These are phyloP conservation scores for Natator depressus DNA, from an alignment of 2,113 vertebrate genomes.

Conservation along the genomic window DNA sequence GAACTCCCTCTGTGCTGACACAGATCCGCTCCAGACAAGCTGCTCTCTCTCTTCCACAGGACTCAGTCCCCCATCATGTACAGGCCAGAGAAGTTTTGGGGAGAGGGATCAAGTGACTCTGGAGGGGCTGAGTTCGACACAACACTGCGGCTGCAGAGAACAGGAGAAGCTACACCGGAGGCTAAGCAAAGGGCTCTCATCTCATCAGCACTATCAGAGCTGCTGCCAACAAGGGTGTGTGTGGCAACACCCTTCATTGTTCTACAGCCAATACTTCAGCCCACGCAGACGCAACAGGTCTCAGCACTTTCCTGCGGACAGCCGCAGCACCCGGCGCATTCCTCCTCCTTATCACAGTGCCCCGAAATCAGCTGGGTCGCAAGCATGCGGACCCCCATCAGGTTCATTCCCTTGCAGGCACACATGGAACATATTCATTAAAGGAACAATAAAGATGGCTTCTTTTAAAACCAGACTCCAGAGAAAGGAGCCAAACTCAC, in stretches of 20 bases:
- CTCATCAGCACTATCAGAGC: neutral
- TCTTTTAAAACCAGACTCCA: neutral
- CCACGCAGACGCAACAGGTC: neutral
- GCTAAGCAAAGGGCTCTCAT: too few relatives aligned
- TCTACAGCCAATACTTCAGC: neutral
- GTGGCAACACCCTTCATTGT: neutral
- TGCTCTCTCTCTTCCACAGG: neutral
- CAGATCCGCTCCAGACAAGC: too few relatives aligned
- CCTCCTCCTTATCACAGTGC: neutral
- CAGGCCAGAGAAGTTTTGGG: too few relatives aligned
- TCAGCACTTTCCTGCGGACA: neutral
- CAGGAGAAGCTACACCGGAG: neutral
- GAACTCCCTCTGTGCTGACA: neutral
- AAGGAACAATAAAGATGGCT: accelerated
- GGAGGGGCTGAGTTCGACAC: too few relatives aligned
- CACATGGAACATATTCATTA: neutral
- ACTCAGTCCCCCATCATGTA: neutral
- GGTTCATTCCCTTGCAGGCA: accelerated
- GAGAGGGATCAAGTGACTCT: neutral
- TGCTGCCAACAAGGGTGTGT: neutral
- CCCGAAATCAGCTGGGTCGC: accelerated
- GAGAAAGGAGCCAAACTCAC: too few relatives aligned
- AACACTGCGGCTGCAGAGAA: neutral
- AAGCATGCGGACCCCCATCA: neutral
- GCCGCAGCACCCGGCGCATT: conserved; percentile 5